Percentiles rank a stretch among this genome's conserved stretches.
These are phyloP conservation scores for Crypturellus undulatus DNA, from an alignment of 2,113 vertebrate genomes.

Conservation along the genomic window DNA sequence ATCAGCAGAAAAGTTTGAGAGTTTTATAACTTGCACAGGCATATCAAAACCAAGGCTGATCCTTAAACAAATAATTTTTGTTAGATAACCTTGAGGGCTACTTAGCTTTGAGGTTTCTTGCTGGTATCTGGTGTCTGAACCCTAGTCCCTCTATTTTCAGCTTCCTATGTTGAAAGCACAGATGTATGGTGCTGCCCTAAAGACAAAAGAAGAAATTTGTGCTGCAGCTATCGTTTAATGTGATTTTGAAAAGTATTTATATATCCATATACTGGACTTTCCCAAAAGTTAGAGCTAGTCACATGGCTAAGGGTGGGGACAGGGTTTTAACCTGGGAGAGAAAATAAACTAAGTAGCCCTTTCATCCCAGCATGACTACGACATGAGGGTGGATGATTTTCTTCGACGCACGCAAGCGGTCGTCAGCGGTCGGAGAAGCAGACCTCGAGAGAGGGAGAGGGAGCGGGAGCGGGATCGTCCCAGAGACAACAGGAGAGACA, in stretches of 20 bases:
- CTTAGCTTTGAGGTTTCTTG: neutral
- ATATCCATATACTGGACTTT: neutral
- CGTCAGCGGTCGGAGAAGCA: conserved; percentile 91
- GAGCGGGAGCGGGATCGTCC: conserved; percentile 91
- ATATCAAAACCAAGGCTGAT: neutral
- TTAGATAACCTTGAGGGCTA: neutral
- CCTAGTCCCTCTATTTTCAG: neutral
- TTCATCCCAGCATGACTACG: conserved; percentile 92
- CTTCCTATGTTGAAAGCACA: neutral
- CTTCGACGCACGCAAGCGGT: conserved; percentile 96
- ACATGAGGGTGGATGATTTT: conserved; percentile 98
- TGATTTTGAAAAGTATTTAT: neutral
- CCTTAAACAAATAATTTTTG: neutral
- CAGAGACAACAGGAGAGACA: conserved; percentile 85
- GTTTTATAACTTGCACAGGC: neutral
- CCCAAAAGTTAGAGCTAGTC: neutral
- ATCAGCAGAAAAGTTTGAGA: neutral
- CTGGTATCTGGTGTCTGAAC: neutral
- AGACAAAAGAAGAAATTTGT: neutral
- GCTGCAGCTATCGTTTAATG: neutral
- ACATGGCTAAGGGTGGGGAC: neutral
- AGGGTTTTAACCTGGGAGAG: neutral
- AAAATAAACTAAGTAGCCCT: conserved; percentile 10
- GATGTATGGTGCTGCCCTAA: neutral
- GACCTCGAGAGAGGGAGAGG: conserved; percentile 90